A percentile compares a stretch with the other conserved stretches of the same genome.
Conservation (phyloP, 2,888 invertebrate species). For the Drosophila cognata region DNA sequence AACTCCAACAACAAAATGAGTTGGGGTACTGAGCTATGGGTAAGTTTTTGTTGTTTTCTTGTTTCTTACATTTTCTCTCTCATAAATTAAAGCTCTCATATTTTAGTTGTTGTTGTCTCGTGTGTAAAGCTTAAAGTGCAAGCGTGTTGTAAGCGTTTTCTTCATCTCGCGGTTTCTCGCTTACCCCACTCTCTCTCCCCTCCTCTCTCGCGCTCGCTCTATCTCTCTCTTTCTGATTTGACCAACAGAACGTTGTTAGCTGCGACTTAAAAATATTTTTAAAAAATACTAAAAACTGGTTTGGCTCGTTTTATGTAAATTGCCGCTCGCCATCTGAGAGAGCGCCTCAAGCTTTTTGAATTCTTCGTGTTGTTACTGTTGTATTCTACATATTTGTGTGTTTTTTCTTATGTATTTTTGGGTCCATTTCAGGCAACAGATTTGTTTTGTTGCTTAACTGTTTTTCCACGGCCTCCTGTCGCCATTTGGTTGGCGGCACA, state of each 20-base stretch:
- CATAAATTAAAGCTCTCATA: not conserved
- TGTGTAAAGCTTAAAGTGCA: conserved; percentile 49
- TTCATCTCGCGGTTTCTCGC: conserved; percentile 10
- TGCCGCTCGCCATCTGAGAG: conserved; percentile 66
- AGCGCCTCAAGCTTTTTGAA: conserved; percentile 60
- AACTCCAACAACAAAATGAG: conserved; percentile 84
- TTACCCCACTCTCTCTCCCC: conserved; percentile 3
- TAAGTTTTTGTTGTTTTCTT: conserved; percentile 66
- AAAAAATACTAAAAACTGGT: conserved; percentile 72
- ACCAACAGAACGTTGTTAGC: conserved; percentile 45
- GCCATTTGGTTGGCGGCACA: conserved; percentile 26
- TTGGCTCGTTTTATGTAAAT: conserved; percentile 83
- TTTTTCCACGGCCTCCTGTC: conserved; percentile 54
- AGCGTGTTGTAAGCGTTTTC: conserved; percentile 35
- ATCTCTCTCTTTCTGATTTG: conserved; percentile 18
- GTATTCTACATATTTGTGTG: conserved; percentile 36
- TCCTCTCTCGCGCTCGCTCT: conserved; percentile 1
- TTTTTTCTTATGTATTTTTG: conserved; percentile 28
- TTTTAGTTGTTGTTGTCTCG: conserved; percentile 3
- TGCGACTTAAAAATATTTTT: conserved; percentile 51
- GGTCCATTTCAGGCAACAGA: conserved; percentile 28
- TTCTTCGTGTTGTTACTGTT: conserved; percentile 49
- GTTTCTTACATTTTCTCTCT: not conserved
- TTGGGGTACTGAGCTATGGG: conserved; percentile 85
- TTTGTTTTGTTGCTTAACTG: conserved; percentile 39